Conservation (phyloP, 2,888 invertebrate species). For the Plusia festucae region DNA sequence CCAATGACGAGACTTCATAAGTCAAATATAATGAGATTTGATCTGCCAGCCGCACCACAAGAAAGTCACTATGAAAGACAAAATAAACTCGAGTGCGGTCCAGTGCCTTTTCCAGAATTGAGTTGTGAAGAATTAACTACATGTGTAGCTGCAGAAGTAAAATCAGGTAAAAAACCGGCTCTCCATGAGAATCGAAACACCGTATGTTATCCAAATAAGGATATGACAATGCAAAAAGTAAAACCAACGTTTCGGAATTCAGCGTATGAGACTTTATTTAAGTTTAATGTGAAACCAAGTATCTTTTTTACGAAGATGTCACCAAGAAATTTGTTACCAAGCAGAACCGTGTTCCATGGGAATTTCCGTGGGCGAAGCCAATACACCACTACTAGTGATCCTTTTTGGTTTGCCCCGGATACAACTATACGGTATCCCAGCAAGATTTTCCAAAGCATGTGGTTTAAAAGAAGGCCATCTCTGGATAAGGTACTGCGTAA, state of each 20-base stretch:
- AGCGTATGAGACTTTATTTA: neutral
- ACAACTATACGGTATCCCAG: neutral
- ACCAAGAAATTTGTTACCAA: neutral
- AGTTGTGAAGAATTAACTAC: slow-evolving; percentile 13
- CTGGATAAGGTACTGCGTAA: neutral
- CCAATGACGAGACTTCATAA: slow-evolving; percentile 3
- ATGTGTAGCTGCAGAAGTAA: neutral
- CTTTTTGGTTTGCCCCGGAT: neutral
- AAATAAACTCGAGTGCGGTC: slow-evolving; percentile 7
- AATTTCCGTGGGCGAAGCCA: neutral
- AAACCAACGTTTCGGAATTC: neutral
- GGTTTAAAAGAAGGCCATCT: slow-evolving; percentile 3
- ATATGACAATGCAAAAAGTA: neutral
- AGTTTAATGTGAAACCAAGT: neutral
- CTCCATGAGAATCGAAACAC: slow-evolving; percentile 6
- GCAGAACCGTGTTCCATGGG: too few relatives aligned
- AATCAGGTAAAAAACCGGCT: neutral
- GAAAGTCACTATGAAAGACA: neutral
- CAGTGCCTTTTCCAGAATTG: slow-evolving; percentile 14
- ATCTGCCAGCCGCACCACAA: neutral
- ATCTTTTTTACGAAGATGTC: neutral
- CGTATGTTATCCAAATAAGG: neutral
- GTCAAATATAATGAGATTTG: slow-evolving; percentile 2
- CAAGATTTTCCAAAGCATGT: neutral
- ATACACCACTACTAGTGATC: neutral